Evolutionary conservation across 2,797 vertebrate genomes (phyloP).

Genomic region (Tarsius wallacei): DNA sequence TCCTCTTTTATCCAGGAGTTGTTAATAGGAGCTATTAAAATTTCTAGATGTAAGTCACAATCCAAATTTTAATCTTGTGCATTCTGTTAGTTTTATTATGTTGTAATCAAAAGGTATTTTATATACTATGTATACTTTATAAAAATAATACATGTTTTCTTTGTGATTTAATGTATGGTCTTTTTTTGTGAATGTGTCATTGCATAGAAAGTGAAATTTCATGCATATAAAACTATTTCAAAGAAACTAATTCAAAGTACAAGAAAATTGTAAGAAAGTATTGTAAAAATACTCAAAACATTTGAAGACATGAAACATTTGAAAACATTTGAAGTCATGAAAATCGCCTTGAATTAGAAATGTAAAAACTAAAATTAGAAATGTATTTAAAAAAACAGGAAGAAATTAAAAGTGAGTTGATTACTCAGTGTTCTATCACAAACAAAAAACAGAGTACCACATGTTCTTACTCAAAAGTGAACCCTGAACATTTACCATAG

Average conservation of each 20-base stretch:
- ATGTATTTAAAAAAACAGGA: neutral
- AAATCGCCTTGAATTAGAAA: constrained; percentile 22
- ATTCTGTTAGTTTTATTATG: neutral
- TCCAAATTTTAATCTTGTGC: neutral
- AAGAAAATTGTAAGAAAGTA: neutral
- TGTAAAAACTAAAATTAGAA: neutral
- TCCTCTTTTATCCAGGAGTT: neutral
- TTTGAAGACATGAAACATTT: neutral
- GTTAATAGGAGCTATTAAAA: constrained; percentile 16
- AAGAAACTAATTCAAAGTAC: neutral
- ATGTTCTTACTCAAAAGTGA: too few relatives aligned
- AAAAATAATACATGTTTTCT: neutral
- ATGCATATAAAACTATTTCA: neutral
- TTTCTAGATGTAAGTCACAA: neutral
- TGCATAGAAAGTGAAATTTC: constrained; percentile 7
- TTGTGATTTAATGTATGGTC: neutral
- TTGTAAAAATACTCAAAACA: neutral
- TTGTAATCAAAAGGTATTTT: neutral
- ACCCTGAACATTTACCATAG: too few relatives aligned
- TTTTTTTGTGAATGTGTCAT: neutral
- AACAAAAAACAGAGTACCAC: too few relatives aligned
- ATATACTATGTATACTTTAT: neutral
- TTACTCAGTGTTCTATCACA: too few relatives aligned
- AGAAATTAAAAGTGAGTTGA: neutral
- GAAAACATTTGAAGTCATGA: neutral